Conservation (phyloP, 2,113 vertebrate genomes). For the Chroicocephalus ridibundus region DNA sequence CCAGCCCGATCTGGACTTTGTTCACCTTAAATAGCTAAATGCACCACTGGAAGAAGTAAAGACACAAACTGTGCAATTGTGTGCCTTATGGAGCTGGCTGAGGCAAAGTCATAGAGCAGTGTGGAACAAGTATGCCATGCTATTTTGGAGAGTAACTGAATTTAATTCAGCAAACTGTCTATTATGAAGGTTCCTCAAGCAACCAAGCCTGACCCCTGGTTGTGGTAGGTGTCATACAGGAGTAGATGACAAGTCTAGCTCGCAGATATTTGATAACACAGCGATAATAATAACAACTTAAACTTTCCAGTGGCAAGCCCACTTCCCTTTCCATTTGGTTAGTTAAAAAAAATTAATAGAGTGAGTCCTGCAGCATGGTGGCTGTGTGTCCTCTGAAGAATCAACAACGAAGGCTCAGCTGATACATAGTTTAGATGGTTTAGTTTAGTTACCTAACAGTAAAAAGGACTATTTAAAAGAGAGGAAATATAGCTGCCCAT, state of each 20-base stretch:
- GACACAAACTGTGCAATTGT: background rate
- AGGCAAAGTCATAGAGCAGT: background rate
- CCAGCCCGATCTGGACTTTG: background rate
- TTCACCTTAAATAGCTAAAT: background rate
- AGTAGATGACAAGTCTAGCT: too few species aligned
- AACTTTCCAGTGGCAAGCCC: background rate
- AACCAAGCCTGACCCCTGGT: background rate
- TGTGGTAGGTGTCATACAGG: background rate
- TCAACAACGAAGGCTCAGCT: background rate
- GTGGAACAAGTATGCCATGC: background rate
- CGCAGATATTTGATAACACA: background rate
- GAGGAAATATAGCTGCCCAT: background rate
- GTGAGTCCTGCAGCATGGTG: background rate
- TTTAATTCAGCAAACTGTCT: background rate
- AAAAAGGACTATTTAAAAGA: background rate
- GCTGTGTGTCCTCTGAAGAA: background rate
- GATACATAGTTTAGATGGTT: background rate
- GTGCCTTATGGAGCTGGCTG: background rate
- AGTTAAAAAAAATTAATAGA: background rate
- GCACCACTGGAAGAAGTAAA: background rate
- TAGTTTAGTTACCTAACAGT: background rate
- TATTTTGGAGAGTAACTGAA: background rate
- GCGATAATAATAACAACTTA: background rate
- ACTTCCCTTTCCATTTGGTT: background rate
- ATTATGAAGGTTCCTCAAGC: background rate